A percentile compares a stretch with the other conserved stretches of the same genome.
Conservation (phyloP, 2,797 vertebrate genomes). For the Sitta carolinensis region DNA sequence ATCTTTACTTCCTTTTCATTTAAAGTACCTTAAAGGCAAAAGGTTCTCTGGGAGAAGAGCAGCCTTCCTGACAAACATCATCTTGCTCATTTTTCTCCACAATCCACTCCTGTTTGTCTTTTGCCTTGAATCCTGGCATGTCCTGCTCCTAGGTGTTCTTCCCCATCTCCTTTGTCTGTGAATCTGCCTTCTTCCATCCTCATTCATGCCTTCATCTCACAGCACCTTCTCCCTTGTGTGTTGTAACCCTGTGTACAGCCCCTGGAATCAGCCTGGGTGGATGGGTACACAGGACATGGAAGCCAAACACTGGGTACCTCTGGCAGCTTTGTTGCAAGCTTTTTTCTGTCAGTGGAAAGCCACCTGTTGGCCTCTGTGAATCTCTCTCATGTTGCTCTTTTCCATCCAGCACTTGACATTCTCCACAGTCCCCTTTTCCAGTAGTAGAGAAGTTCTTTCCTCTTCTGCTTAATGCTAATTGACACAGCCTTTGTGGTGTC, state of each 20-base stretch:
- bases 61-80: neutral
- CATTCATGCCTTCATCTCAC: neutral
- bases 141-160: neutral
- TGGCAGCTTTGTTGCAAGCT: neutral
- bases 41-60: neutral
- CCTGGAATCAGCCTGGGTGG: neutral
- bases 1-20: neutral
- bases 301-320: rapidly evolving
- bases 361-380: neutral
- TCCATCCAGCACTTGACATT: neutral
- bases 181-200: neutral
- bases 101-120: neutral
- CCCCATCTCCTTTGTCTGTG: neutral
- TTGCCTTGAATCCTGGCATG: neutral
- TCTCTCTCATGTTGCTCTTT: neutral
- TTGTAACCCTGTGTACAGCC: neutral
- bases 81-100: neutral
- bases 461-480: neutral
- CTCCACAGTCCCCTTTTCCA: neutral
- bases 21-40: neutral
- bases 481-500: neutral
- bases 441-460: neutral
- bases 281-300: neutral
- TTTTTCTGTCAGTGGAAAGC: neutral
- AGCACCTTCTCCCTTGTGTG: neutral